Evolutionary conservation across 1,140 invertebrate species (phyloP), one percentile per base, ranked within the genome.

Genomic region (Lordiphosa clarofinis): DNA sequence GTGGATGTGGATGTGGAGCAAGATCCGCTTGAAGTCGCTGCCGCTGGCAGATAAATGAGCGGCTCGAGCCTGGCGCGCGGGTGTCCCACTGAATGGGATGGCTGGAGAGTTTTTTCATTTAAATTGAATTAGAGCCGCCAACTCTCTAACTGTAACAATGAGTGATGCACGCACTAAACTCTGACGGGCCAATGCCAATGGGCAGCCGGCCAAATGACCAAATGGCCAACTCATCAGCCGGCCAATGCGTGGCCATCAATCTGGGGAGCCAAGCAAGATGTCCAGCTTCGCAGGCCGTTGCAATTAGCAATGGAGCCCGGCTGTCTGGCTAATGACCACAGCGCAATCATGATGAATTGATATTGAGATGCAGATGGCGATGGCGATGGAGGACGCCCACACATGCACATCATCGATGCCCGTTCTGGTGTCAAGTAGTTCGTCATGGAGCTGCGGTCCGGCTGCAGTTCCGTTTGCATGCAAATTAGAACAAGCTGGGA

Each of bases 101-200:
- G 53, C 43, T 54, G 35, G 44, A 68, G 63, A 46, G 43, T 46
- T 46, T 31, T 59, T 82, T 66, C 78, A 84, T 84, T 84, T 84
- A 84, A 84, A 84, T 84, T 84, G 78, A 84, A 84, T 84, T 84
- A 84, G 78, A 84, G 78, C 40, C 65, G 73, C 73, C 68, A 66
- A 71, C 78, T 86, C 68, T 82, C 78, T 82, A 84, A 84, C 78
- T 78, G 78, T 86, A 84, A 86, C 78, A 84, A 84, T 84, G 78
- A 84, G 69, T 86, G 78, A 84, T 84, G 78, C 57, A 76, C 76
- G 78, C 76, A 81, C 76, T 81, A 81, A 81, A 81, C 69, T 12
- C 73, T 76, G 76, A 69, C 72, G 63, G 63, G 11, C 42, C 21
- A 38, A 31, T 53, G 38, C 15, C 50, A 11, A 12, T 11, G 39